These are phyloP conservation scores for Sycophila texana DNA, from an alignment of 2,888 invertebrate species.

Conservation along the genomic window DNA sequence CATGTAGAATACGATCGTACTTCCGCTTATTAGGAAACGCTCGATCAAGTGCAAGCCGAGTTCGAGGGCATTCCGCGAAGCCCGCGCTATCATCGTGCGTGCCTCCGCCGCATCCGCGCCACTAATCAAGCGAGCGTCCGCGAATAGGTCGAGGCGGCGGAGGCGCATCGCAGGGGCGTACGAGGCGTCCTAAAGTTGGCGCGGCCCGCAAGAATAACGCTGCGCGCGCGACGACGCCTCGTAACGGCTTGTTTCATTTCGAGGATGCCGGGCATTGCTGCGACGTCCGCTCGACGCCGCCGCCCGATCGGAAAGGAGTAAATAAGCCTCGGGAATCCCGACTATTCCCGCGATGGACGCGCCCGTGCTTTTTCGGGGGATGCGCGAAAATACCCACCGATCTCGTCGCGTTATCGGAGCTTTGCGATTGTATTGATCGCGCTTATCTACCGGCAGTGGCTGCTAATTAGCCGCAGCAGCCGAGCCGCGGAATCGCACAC, in stretches of 20 bases:
- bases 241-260: conserved; percentile 56
- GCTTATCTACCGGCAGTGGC: too few species aligned
- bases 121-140: too few species aligned
- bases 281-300: background rate
- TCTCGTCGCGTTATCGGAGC: background rate
- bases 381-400: conserved; percentile 27
- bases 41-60: background rate
- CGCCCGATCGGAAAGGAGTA: conserved; percentile 50
- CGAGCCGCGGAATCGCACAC: too few species aligned
- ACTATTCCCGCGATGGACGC: conserved; percentile 39
- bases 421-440: too few species aligned
- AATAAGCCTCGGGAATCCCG: conserved; percentile 49
- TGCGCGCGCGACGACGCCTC: background rate
- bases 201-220: background rate
- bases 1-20: too few species aligned
- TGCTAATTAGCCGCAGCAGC: too few species aligned
- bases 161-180: conserved; percentile 23
- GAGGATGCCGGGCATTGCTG: conserved; percentile 48
- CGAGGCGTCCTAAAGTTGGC: conserved; percentile 18
- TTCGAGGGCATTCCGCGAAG: background rate
- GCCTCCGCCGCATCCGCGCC: background rate
- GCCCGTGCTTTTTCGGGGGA: conserved; percentile 39
- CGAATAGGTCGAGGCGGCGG: too few species aligned
- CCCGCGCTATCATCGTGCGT: background rate
- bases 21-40: conserved; percentile 4